Percentiles rank a stretch among this genome's conserved stretches.
Evolutionary conservation across 2,888 invertebrate genomes (phyloP).

Genomic region (Eristalinus aeneus): DNA sequence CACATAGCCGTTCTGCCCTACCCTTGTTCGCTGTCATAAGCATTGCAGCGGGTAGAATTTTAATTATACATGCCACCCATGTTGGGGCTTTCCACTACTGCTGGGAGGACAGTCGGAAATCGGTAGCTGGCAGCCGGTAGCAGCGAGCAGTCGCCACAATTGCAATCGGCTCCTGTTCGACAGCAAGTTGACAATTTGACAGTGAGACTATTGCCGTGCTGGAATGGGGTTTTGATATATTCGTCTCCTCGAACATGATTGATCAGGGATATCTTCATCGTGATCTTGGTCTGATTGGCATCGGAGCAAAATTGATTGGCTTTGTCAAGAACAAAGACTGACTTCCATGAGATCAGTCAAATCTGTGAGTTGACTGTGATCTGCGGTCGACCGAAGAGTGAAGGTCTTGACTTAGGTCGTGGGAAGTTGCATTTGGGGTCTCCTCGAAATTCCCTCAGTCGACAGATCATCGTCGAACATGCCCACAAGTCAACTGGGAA

Average conservation of each 20-base stretch:
- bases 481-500: no score
- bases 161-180: conserved; percentile 58
- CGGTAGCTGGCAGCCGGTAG: background rate
- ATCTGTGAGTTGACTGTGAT: no score
- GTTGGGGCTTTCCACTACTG: conserved; percentile 3
- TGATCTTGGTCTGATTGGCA: background rate
- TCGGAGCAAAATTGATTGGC: background rate
- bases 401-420: background rate
- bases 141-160: conserved; percentile 4
- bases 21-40: conserved; percentile 63
- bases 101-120: background rate
- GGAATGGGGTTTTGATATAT: conserved; percentile 49
- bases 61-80: conserved; percentile 67
- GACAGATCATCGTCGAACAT: no score
- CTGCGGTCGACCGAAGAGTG: no score
- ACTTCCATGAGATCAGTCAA: background rate
- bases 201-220: conserved; percentile 41
- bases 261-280: background rate
- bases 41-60: conserved; percentile 49
- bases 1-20: conserved; percentile 16
- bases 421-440: background rate
- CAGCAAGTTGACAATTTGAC: conserved; percentile 61
- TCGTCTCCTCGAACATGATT: background rate
- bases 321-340: background rate
- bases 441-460: background rate